These are phyloP conservation scores for Caenorhabditis sinica DNA, from an alignment of 2,888 invertebrate species.

Conservation along the genomic window DNA sequence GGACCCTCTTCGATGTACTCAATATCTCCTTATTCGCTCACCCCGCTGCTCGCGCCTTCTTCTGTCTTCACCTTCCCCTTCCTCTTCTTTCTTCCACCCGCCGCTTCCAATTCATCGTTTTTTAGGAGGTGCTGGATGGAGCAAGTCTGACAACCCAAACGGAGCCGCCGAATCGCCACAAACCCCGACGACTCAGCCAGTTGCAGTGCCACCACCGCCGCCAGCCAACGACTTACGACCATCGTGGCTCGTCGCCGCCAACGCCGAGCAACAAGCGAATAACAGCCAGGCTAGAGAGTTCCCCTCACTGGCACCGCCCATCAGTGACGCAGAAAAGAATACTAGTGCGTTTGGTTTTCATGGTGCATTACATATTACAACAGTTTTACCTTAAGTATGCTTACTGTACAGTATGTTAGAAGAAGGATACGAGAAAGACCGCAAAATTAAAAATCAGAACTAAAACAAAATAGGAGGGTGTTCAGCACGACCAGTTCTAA, in stretches of 20 bases:
- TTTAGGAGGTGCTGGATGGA: constrained; percentile 88
- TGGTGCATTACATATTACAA: background rate
- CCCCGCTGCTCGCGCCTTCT: background rate
- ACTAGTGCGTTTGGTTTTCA: constrained; percentile 32
- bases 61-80: background rate
- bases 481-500: too few relatives aligned
- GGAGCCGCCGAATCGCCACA: constrained; percentile 36
- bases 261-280: constrained; percentile 62
- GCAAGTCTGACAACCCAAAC: constrained; percentile 83
- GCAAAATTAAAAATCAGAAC: background rate
- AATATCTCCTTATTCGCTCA: constrained; percentile 15
- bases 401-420: too few relatives aligned
- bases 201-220: constrained; percentile 56
- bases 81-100: background rate
- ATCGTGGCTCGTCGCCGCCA: constrained; percentile 68
- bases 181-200: constrained; percentile 31
- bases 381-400: too few relatives aligned
- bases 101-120: background rate
- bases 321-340: constrained; percentile 50
- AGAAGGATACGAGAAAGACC: too few relatives aligned
- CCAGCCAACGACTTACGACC: constrained; percentile 60
- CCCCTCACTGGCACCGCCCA: constrained; percentile 88
- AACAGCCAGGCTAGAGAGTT: constrained; percentile 89
- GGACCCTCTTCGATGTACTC: background rate
- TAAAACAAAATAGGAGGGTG: too few relatives aligned